Conservation (phyloP, 2,113 vertebrate species). For the Tichodroma muraria region DNA sequence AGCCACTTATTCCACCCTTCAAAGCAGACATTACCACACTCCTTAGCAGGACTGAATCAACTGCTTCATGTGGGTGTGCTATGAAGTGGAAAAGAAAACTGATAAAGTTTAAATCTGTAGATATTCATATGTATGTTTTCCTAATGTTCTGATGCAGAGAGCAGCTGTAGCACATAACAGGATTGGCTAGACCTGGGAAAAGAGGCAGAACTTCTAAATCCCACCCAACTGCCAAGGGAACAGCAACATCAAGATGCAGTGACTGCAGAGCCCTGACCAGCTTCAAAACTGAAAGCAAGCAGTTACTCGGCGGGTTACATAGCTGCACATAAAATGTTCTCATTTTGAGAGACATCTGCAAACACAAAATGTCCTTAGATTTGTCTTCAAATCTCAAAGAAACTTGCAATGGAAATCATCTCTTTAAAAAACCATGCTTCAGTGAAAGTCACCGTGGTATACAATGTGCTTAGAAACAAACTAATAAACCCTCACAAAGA, state of each 20-base stretch:
- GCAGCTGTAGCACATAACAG: background rate
- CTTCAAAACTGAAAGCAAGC: slow-evolving; percentile 28
- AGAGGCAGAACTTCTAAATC: background rate
- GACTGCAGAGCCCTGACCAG: background rate
- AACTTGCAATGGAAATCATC: background rate
- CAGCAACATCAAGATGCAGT: background rate
- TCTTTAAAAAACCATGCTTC: background rate
- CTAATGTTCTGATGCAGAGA: background rate
- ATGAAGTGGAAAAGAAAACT: background rate
- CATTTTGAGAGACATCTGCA: background rate
- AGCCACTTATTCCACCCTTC: background rate
- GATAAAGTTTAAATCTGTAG: background rate
- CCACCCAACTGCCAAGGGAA: background rate
- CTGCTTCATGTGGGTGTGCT: background rate
- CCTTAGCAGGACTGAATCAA: background rate
- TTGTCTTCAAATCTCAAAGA: background rate
- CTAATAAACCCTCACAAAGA: background rate
- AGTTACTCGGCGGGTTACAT: background rate
- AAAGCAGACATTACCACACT: background rate
- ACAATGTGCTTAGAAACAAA: background rate
- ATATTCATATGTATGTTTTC: background rate
- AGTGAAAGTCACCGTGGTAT: background rate
- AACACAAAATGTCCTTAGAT: background rate
- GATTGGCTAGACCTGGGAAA: background rate
- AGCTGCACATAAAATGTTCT: background rate